phyloP scores from a whole-genome alignment of 2,113 vertebrate genomes.

The Lathamus discolor region DNA sequence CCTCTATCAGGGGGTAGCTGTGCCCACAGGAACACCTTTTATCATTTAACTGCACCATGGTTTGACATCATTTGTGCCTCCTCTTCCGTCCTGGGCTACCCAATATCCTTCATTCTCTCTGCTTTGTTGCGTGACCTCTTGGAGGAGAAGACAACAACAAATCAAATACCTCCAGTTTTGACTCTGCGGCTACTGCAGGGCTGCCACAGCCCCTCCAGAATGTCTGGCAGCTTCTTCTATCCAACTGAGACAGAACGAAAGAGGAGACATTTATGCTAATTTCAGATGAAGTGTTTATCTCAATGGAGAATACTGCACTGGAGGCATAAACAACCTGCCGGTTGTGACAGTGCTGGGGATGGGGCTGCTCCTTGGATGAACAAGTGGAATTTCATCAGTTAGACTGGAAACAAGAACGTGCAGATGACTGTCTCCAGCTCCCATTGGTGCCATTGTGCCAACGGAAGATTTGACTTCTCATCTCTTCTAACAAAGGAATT shows the following conservation, averaged over 20 bases:
- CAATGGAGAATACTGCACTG: background rate
- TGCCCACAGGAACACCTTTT: background rate
- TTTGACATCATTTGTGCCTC: background rate
- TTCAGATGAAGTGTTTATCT: background rate
- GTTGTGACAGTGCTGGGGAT: background rate
- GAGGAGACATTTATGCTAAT: background rate
- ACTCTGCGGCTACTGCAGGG: background rate
- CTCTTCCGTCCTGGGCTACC: background rate
- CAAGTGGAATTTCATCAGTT: background rate
- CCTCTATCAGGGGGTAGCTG: fast-evolving
- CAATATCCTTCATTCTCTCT: background rate
- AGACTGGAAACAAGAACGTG: background rate
- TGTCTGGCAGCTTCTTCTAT: background rate
- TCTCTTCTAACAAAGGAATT: background rate
- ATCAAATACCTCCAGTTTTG: background rate
- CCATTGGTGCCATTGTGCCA: background rate
- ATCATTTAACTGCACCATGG: background rate
- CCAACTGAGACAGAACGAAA: background rate
- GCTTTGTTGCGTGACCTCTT: background rate
- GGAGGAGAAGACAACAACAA: background rate
- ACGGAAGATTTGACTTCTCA: background rate
- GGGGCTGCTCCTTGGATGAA: background rate
- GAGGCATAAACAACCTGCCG: background rate
- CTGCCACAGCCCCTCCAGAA: background rate
- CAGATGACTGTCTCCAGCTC: background rate